phyloP scores from a whole-genome alignment of 2,797 vertebrate genomes.

The Darevskia mixta region DNA sequence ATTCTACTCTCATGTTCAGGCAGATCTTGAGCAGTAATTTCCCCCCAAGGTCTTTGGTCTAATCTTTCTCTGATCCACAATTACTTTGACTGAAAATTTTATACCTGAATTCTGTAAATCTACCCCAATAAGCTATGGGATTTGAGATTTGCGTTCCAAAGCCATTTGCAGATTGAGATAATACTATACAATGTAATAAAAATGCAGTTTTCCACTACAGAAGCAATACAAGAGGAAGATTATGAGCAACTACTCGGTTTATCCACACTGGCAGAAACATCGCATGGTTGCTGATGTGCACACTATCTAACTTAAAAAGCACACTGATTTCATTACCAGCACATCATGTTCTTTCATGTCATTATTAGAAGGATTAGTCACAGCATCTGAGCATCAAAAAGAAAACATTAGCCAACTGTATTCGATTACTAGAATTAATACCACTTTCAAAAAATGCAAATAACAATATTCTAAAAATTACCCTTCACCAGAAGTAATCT shows the following conservation, averaged over 20 bases:
- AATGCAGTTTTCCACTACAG: not conserved
- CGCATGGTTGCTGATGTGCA: not conserved
- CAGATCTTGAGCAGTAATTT: no score
- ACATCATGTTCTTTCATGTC: conserved; percentile 14
- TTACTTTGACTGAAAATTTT: not conserved
- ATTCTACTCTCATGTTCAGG: no score
- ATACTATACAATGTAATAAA: not conserved
- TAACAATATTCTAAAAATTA: not conserved
- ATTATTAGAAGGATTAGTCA: not conserved
- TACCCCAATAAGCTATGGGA: not conserved
- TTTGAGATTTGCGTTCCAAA: not conserved
- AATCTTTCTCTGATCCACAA: no score
- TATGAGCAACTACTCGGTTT: not conserved
- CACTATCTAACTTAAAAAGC: not conserved
- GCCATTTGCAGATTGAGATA: not conserved
- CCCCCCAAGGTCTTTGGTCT: no score
- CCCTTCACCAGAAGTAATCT: not conserved
- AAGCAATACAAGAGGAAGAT: not conserved
- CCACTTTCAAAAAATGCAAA: not conserved
- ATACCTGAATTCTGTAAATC: not conserved
- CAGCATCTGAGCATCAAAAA: not conserved
- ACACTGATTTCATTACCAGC: not conserved
- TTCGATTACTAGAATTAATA: not conserved
- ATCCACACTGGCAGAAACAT: not conserved
- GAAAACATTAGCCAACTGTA: not conserved